phyloP scores from a whole-genome alignment of 2,113 vertebrate species.

The Alethe castanea region DNA sequence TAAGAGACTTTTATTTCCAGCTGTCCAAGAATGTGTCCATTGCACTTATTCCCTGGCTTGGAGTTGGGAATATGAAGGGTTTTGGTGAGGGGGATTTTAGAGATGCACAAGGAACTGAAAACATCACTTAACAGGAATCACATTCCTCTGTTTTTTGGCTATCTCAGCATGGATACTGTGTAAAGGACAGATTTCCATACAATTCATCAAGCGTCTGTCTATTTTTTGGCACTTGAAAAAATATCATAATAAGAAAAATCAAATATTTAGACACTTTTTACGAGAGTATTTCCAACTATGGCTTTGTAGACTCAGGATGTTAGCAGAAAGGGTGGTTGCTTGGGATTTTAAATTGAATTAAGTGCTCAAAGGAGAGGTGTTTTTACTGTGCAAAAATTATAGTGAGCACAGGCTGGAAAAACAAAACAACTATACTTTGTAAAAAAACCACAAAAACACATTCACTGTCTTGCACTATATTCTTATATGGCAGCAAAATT shows the following conservation, averaged over 20 bases:
- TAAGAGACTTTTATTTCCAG: not conserved
- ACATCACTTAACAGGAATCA: not conserved
- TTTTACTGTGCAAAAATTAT: not conserved
- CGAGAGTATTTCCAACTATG: not conserved
- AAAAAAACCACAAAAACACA: no score
- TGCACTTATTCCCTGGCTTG: not conserved
- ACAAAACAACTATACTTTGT: not conserved
- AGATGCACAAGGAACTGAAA: not conserved
- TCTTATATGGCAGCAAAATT: not conserved
- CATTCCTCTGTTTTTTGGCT: not conserved
- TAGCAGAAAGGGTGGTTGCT: not conserved
- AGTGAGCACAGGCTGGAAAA: not conserved
- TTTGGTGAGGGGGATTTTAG: not conserved
- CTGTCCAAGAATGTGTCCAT: not conserved
- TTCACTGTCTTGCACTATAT: not conserved
- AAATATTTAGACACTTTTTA: not conserved
- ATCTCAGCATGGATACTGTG: not conserved
- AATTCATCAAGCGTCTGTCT: not conserved
- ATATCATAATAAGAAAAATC: not conserved
- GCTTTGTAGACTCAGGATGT: not conserved
- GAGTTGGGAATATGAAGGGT: not conserved
- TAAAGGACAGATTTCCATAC: not conserved
- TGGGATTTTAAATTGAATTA: not conserved
- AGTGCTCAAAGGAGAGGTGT: not conserved
- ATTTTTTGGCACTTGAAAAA: not conserved